Percentiles rank a stretch among this genome's conserved stretches.
Conservation (phyloP, 1,140 invertebrate genomes). For the Saxidomus purpurata region DNA sequence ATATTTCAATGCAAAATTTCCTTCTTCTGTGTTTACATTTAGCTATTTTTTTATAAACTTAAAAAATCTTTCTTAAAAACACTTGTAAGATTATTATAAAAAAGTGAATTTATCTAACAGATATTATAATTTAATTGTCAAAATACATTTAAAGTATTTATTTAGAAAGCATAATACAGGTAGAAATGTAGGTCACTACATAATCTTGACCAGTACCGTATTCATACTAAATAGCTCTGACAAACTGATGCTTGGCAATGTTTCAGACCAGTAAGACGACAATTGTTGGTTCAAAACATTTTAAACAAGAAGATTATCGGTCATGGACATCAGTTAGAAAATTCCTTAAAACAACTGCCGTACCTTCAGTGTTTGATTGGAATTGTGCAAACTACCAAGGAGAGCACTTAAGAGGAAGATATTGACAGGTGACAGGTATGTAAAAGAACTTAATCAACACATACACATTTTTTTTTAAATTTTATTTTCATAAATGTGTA, state of each 20-base stretch:
- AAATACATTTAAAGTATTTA: not conserved
- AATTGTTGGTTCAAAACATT: slow-evolving; percentile 38
- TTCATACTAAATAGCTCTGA: no score
- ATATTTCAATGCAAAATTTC: slow-evolving; percentile 32
- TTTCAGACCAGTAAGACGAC: not conserved
- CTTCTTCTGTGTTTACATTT: no score
- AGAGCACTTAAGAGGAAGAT: not conserved
- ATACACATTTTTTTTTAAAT: not conserved
- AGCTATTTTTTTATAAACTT: not conserved
- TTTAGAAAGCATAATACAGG: not conserved
- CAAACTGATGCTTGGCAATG: not conserved
- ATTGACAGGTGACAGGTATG: not conserved
- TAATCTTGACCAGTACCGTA: no score
- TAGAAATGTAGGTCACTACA: not conserved
- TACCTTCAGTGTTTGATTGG: not conserved
- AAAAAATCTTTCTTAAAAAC: not conserved
- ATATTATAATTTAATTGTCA: not conserved
- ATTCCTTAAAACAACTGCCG: not conserved
- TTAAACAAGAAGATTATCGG: slow-evolving; percentile 31
- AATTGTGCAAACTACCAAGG: not conserved
- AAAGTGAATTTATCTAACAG: not conserved
- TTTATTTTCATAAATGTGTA: not conserved
- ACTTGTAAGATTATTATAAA: not conserved
- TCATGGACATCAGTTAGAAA: slow-evolving; percentile 5
- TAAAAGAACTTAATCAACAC: not conserved